These are phyloP conservation scores for Melinaea menophilus DNA, from an alignment of 2,888 invertebrate species.

Conservation along the genomic window DNA sequence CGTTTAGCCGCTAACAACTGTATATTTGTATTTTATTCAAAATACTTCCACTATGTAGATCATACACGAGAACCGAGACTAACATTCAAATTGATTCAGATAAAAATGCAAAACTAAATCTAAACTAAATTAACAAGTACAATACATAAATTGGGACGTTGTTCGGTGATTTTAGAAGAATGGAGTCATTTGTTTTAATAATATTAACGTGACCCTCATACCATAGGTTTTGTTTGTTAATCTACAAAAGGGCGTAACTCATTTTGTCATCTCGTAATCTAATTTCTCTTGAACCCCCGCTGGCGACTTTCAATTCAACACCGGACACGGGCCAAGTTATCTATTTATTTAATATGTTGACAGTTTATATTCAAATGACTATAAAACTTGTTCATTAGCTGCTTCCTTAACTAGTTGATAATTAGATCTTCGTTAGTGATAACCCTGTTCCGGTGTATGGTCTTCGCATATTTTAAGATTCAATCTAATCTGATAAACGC, in stretches of 20 bases:
- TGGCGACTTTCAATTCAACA: constrained; percentile 45
- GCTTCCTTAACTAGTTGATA: background rate
- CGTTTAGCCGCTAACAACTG: constrained; percentile 22
- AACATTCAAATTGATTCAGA: constrained; percentile 56
- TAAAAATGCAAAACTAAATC: constrained; percentile 71
- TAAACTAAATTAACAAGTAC: constrained; percentile 66
- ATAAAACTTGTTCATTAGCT: constrained; percentile 7
- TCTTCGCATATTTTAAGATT: background rate
- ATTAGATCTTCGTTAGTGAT: background rate
- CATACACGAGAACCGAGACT: constrained; percentile 20
- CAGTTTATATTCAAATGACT: constrained; percentile 47
- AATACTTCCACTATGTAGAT: constrained; percentile 16
- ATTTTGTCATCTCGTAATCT: constrained; percentile 77
- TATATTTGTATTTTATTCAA: constrained; percentile 16
- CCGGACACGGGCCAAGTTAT: constrained; percentile 60
- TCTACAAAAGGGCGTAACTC: constrained; percentile 78
- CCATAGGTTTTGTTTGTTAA: constrained; percentile 78
- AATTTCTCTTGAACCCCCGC: constrained; percentile 70
- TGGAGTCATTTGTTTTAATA: constrained; percentile 76
- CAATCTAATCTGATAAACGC: background rate
- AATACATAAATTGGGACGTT: constrained; percentile 71
- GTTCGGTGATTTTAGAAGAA: constrained; percentile 67
- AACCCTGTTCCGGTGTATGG: background rate
- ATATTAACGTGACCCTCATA: constrained; percentile 74
- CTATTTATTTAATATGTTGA: constrained; percentile 64